These are phyloP conservation scores for Mormoops blainvillei DNA, from an alignment of 2,113 vertebrate genomes.

Conservation along the genomic window DNA sequence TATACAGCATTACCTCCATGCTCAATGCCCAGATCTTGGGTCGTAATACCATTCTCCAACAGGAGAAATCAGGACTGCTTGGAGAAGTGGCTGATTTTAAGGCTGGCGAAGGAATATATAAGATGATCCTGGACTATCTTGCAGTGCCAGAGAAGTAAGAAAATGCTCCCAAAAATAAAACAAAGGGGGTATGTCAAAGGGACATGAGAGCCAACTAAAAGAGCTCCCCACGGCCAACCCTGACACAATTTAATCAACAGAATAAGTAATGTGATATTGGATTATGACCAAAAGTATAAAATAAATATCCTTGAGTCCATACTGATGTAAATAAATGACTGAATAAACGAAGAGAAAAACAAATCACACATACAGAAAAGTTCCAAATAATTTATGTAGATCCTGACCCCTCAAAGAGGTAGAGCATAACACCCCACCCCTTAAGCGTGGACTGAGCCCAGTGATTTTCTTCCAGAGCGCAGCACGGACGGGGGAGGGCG, in stretches of 20 bases:
- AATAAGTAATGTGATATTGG: neutral
- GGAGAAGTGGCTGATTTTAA: neutral
- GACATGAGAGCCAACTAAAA: neutral
- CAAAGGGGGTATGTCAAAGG: neutral
- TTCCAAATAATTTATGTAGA: neutral
- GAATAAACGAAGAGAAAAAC: neutral
- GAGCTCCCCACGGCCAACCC: neutral
- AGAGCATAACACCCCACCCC: neutral
- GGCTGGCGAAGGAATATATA: neutral
- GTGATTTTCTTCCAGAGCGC: neutral
- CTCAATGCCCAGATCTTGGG: neutral
- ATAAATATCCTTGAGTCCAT: neutral
- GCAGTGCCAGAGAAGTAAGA: neutral
- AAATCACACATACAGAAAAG: neutral
- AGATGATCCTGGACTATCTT: neutral
- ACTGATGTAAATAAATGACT: neutral
- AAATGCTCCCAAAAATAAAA: neutral
- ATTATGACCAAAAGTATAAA: constrained; percentile 27
- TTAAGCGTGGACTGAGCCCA: neutral
- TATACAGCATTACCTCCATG: neutral
- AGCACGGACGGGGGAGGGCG: neutral
- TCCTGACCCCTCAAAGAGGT: neutral
- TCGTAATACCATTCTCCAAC: neutral
- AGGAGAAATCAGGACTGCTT: neutral
- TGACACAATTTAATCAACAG: neutral